A percentile compares a stretch with the other conserved stretches of the same genome.
These are phyloP conservation scores for Spisula solida DNA, from an alignment of 2,888 invertebrate genomes.

Conservation along the genomic window DNA sequence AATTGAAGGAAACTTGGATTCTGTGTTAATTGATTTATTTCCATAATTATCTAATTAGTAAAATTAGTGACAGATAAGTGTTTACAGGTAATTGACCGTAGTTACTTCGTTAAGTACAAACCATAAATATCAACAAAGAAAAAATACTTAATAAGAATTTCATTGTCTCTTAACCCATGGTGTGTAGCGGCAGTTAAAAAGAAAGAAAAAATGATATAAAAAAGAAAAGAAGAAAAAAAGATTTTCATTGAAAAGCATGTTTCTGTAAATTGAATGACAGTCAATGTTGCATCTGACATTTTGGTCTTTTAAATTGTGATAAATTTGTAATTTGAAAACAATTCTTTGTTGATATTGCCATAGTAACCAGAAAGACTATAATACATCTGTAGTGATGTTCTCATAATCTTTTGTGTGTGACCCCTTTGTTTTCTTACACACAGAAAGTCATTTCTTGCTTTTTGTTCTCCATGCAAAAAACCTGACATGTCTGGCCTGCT, in stretches of 20 bases:
- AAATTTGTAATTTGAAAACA: not conserved
- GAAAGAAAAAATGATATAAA: no score
- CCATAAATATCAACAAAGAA: slow-evolving; percentile 20
- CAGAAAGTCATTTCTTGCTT: slow-evolving; percentile 15
- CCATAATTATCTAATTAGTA: slow-evolving; percentile 5
- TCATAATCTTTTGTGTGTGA: not conserved
- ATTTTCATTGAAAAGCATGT: no score
- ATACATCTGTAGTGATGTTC: not conserved
- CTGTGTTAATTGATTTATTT: not conserved
- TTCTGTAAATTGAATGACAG: no score
- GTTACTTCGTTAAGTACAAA: slow-evolving; percentile 7
- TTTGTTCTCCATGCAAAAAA: not conserved
- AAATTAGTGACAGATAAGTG: not conserved
- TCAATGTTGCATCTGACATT: no score
- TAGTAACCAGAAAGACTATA: not conserved
- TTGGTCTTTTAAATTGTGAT: no score
- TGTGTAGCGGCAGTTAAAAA: no score
- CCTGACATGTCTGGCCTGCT: not conserved
- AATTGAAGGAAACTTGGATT: not conserved
- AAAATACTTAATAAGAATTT: not conserved
- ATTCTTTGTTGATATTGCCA: slow-evolving; percentile 16
- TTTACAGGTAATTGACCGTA: not conserved
- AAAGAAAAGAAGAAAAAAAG: no score
- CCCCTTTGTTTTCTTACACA: not conserved
- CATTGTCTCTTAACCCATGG: not conserved